phyloP scores from a whole-genome alignment of 2,113 vertebrate species.

The Theristicus caerulescens region DNA sequence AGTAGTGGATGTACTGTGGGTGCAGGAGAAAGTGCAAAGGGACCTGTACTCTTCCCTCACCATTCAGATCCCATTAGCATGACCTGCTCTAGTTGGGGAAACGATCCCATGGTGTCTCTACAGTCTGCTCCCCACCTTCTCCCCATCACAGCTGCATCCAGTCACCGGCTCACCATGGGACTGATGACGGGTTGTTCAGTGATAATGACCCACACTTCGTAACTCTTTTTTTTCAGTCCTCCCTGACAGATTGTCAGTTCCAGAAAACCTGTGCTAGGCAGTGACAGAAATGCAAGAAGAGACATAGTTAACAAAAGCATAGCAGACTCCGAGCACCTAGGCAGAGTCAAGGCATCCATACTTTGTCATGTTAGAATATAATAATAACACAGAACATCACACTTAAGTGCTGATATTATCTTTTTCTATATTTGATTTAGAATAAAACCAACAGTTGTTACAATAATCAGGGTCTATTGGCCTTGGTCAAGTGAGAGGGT shows the following conservation, averaged over 20 bases:
- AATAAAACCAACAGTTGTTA: neutral
- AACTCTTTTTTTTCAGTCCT: neutral
- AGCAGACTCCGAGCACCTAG: neutral
- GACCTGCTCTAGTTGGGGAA: neutral
- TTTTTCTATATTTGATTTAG: neutral
- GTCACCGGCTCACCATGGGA: neutral
- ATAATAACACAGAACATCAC: neutral
- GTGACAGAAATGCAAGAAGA: neutral
- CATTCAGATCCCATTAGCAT: neutral
- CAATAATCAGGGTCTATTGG: neutral
- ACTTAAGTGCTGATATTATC: neutral
- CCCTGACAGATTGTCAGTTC: neutral
- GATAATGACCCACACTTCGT: constrained; percentile 18
- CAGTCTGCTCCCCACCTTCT: neutral
- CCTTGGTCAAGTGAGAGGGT: neutral
- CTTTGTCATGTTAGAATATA: neutral
- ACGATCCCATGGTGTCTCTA: neutral
- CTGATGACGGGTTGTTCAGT: neutral
- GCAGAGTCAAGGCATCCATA: neutral
- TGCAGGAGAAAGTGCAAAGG: neutral
- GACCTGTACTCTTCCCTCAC: neutral
- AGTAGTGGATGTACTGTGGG: neutral
- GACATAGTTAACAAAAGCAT: neutral
- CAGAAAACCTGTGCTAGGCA: neutral
- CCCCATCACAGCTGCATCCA: constrained; percentile 29